These are phyloP conservation scores for Semicossyphus pulcher DNA, from an alignment of 2,113 vertebrate species.

Conservation along the genomic window DNA sequence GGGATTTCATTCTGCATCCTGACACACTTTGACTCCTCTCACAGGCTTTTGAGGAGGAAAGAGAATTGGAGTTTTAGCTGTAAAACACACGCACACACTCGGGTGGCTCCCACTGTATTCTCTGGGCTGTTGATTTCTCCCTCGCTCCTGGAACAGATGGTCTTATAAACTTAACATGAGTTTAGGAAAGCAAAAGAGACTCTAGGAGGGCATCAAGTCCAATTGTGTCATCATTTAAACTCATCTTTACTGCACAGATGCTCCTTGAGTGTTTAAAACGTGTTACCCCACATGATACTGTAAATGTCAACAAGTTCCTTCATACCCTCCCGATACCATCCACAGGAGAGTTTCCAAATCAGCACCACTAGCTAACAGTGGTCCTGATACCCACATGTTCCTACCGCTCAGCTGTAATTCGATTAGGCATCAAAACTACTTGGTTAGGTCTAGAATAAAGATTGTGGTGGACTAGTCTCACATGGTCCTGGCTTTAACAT, in stretches of 20 bases:
- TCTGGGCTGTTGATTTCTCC: conserved; percentile 22
- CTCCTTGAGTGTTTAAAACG: neutral
- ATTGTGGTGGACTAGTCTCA: too few relatives aligned
- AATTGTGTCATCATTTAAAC: conserved; percentile 47
- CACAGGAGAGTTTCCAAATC: neutral
- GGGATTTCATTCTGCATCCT: conserved; percentile 55
- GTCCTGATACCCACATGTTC: too few relatives aligned
- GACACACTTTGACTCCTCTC: conserved; percentile 39
- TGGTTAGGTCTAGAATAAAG: too few relatives aligned
- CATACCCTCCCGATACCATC: neutral
- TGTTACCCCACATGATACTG: neutral
- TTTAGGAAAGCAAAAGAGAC: conserved; percentile 34
- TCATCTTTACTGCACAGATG: conserved; percentile 20
- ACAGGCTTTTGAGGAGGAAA: conserved; percentile 37
- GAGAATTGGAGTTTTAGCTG: conserved; percentile 23
- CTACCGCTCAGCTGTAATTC: too few relatives aligned
- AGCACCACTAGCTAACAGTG: too few relatives aligned
- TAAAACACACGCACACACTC: conserved; percentile 21
- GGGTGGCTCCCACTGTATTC: conserved; percentile 2
- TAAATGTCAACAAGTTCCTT: neutral
- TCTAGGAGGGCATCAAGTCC: conserved; percentile 17
- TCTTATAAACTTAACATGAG: conserved; percentile 56
- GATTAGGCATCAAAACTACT: too few relatives aligned
- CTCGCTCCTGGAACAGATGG: conserved; percentile 59
- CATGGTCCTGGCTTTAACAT: too few relatives aligned